These are phyloP conservation scores for Brenthis hecate DNA, from an alignment of 2,888 invertebrate genomes.

Conservation along the genomic window DNA sequence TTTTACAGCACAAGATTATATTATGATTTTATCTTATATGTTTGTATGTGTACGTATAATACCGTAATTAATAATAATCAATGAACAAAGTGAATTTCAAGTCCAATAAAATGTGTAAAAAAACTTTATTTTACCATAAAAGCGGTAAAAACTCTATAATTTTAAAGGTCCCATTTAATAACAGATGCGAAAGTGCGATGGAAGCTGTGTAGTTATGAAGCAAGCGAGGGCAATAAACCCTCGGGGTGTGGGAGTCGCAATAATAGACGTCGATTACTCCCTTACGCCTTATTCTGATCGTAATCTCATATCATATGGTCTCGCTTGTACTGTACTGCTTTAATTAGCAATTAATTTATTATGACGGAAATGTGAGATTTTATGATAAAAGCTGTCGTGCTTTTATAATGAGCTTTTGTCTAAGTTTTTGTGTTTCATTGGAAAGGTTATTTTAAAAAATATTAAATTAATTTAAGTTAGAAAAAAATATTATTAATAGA, in stretches of 20 bases:
- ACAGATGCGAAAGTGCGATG: constrained; percentile 28
- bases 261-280: constrained; percentile 62
- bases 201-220: constrained; percentile 11
- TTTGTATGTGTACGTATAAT: too few species aligned
- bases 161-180: constrained; percentile 11
- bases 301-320: constrained; percentile 35
- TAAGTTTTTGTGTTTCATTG: too few species aligned
- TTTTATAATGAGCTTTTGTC: too few species aligned
- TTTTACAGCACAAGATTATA: too few species aligned
- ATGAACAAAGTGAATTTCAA: too few species aligned
- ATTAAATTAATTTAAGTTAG: too few species aligned
- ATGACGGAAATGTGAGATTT: not conserved
- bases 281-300: constrained; percentile 50
- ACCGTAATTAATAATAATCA: too few species aligned
- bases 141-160: not conserved
- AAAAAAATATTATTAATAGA: too few species aligned
- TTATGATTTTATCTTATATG: too few species aligned
- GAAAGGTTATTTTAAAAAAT: too few species aligned
- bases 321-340: not conserved
- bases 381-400: not conserved
- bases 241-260: constrained; percentile 66
- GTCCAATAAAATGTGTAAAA: too few species aligned
- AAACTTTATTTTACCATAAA: not conserved
- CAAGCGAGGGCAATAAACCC: constrained; percentile 64
- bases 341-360: constrained; percentile 4